Evolutionary conservation across 1,140 invertebrate genomes (phyloP).

Genomic region (Drosophila mojavensis): DNA sequence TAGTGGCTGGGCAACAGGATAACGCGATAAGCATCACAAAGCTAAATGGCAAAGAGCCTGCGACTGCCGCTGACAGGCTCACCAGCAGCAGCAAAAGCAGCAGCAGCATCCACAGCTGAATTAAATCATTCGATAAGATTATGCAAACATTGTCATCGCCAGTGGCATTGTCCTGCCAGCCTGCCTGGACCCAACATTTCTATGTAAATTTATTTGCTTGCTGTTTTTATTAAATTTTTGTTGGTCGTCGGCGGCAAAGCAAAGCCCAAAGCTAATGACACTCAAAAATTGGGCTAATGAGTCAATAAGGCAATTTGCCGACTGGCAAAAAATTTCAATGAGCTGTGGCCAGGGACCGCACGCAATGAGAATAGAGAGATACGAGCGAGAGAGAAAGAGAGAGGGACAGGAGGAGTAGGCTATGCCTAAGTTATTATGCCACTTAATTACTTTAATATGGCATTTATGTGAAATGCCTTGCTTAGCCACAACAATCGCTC

Average conservation of each 20-base stretch:
- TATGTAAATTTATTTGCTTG: conserved; percentile 69
- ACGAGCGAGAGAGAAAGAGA: too few relatives aligned
- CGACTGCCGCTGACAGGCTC: conserved; percentile 30
- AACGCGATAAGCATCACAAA: conserved; percentile 44
- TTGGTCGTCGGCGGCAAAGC: conserved; percentile 8
- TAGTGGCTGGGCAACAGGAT: conserved; percentile 16
- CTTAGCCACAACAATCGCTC: neutral
- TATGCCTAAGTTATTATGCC: conserved; percentile 32
- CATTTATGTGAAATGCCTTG: conserved; percentile 46
- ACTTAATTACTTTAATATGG: conserved; percentile 80
- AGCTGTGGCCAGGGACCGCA: neutral
- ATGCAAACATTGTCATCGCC: conserved; percentile 59
- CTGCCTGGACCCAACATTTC: conserved; percentile 29
- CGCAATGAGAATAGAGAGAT: too few relatives aligned
- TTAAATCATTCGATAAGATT: conserved; percentile 81
- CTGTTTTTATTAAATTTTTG: conserved; percentile 74
- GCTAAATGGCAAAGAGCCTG: conserved; percentile 24
- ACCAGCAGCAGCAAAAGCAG: conserved; percentile 15
- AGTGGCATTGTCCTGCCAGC: conserved; percentile 34
- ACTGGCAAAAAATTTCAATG: conserved; percentile 24
- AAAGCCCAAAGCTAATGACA: conserved; percentile 61
- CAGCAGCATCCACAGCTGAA: conserved; percentile 31
- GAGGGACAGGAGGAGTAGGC: too few relatives aligned
- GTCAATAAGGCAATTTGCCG: conserved; percentile 74
- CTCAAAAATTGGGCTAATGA: conserved; percentile 73